Evolutionary conservation across 2,113 vertebrate genomes (phyloP).

Genomic region (Helogale parvula): DNA sequence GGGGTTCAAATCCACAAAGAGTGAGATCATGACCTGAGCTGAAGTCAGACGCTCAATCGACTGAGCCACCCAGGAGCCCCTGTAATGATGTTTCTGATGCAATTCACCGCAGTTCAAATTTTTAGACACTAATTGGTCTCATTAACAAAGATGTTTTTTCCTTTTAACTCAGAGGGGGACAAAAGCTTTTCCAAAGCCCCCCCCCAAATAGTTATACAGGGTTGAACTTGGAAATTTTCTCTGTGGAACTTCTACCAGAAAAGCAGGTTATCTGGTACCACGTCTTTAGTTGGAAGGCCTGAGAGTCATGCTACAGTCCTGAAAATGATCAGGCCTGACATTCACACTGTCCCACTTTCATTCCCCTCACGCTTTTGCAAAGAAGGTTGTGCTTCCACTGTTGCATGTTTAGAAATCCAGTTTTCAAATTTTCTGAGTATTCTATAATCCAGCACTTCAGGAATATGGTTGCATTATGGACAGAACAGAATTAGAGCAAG

Average conservation of each 20-base stretch:
- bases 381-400: not conserved
- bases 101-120: slow-evolving; percentile 4
- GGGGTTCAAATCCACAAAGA: too few species aligned
- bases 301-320: not conserved
- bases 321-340: not conserved
- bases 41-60: too few species aligned
- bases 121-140: not conserved
- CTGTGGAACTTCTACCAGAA: not conserved
- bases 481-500: not conserved
- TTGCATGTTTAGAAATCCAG: not conserved
- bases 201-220: not conserved
- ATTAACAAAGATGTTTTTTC: not conserved
- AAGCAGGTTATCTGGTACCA: not conserved
- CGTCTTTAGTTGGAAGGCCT: not conserved
- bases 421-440: not conserved
- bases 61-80: too few species aligned
- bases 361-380: not conserved
- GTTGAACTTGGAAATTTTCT: not conserved
- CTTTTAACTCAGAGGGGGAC: not conserved
- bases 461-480: not conserved
- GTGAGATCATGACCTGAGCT: too few species aligned
- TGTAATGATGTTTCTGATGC: not conserved
- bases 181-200: not conserved
- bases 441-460: not conserved
- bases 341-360: not conserved